These are phyloP conservation scores for Taeniopygia guttata DNA, from an alignment of 2,797 vertebrate species.

Conservation along the genomic window DNA sequence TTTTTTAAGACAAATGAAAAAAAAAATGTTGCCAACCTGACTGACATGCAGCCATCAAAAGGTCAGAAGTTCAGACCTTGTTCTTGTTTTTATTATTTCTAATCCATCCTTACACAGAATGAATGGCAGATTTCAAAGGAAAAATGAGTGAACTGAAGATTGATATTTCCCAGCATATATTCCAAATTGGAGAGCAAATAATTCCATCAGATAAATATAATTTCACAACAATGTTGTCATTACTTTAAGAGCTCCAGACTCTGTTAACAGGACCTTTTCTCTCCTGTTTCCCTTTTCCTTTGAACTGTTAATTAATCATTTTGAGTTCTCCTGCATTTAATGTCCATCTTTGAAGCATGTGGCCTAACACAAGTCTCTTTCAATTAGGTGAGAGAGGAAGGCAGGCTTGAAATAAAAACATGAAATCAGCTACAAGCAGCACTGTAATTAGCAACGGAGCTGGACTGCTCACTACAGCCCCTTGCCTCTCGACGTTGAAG, in stretches of 20 bases:
- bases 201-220: conserved; percentile 13
- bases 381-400: background rate
- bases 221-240: background rate
- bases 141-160: background rate
- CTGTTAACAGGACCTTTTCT: background rate
- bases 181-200: conserved; percentile 12
- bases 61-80: conserved; percentile 35
- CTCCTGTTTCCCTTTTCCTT: background rate
- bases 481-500: background rate
- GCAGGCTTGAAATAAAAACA: background rate
- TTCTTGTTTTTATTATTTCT: conserved; percentile 10
- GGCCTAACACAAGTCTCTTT: background rate
- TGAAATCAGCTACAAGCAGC: background rate
- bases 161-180: conserved; percentile 6
- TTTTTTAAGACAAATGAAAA: background rate
- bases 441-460: background rate
- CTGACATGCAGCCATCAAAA: background rate
- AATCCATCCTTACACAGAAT: background rate
- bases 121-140: background rate
- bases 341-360: background rate
- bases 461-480: background rate
- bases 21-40: background rate
- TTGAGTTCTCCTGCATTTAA: background rate
- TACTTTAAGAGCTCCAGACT: background rate
- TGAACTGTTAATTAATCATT: background rate